Evolutionary conservation across 2,113 vertebrate species (phyloP), one percentile per base, ranked within the genome.

Genomic region (Candoia aspera): DNA sequence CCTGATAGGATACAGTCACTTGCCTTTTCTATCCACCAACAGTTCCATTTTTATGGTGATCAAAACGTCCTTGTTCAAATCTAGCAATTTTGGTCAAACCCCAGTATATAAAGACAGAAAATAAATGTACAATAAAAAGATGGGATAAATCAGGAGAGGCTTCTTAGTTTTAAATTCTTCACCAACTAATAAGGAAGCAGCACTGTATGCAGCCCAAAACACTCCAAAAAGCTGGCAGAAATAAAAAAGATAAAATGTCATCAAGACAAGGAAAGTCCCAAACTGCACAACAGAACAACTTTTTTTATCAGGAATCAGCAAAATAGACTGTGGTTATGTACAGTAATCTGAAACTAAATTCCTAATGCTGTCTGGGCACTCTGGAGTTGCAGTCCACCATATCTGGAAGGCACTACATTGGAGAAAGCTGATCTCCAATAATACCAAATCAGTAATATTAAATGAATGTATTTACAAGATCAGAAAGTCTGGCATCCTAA

Each of bases 111-210:
- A 98, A 86, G 99, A 99, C 96, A 99, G 98, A 98, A 99, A 99
- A 98, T 99, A 99, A 96, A 99, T 99, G 96, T 99, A 99, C 98
- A 99, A 97, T 97, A 99, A 98, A 96, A 99, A 99, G 96, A 99
- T 99, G 89, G 99, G 99, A 96, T 99, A 99, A 97, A 99, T 99
- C 97, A 99, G 98, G 54, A 99, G 99, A 92, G 99, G 99, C 96
- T 99, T 99, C 98, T 99, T 99, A 2, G 99, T 99, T 98, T 99
- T 99, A 97, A 99, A 99, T 97, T 99, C 99, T 97, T 99, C 99
- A 95, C 99, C 98, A 9, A 99, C 99, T 79, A 99, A 98, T 96
- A 99, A 98, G 3, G 99, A 99, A 91, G 99, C 99, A 92, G 99
- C 99, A 91, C 99, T 99, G 97, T 99, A 99, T 1, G 99, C 99